A percentile compares a stretch with the other conserved stretches of the same genome.
These are phyloP conservation scores for Dermatophagoides farinae DNA, from an alignment of 1,140 invertebrate genomes.

Conservation along the genomic window DNA sequence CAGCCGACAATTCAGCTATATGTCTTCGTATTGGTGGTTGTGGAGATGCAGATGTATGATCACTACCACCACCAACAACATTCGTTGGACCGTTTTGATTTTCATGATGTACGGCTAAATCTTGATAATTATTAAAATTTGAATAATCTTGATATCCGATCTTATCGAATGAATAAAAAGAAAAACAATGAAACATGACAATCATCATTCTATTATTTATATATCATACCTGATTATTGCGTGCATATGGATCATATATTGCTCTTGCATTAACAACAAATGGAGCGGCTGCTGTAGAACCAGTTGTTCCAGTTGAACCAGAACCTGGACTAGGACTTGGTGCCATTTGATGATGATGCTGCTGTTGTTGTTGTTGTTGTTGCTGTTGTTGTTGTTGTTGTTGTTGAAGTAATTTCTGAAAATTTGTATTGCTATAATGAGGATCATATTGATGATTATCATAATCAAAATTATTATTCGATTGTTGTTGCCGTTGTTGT, in stretches of 20 bases:
- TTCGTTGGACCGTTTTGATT: constrained; percentile 9
- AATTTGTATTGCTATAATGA: constrained; percentile 6
- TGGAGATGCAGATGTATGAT: neutral
- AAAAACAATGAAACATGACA: neutral
- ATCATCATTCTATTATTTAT: neutral
- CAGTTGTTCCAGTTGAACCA: neutral
- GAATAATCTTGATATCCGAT: constrained; percentile 4
- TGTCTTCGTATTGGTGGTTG: neutral
- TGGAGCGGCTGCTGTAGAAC: neutral
- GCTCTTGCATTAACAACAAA: neutral
- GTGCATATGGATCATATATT: constrained; percentile 4
- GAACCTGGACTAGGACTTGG: neutral
- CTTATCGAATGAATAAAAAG: neutral
- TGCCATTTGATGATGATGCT: constrained; percentile 15
- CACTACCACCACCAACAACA: constrained; percentile 11
- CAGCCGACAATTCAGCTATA: neutral
- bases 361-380: constrained; percentile 13
- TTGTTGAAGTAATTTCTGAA: neutral
- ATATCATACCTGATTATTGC: neutral
- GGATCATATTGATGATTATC: neutral
- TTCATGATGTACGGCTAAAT: neutral
- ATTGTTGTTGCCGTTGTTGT: neutral
- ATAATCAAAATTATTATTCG: neutral
- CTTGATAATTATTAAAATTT: constrained; percentile 3
- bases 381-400: constrained; percentile 18